These are phyloP conservation scores for Anorthoa munda DNA, from an alignment of 2,888 invertebrate genomes.

Conservation along the genomic window DNA sequence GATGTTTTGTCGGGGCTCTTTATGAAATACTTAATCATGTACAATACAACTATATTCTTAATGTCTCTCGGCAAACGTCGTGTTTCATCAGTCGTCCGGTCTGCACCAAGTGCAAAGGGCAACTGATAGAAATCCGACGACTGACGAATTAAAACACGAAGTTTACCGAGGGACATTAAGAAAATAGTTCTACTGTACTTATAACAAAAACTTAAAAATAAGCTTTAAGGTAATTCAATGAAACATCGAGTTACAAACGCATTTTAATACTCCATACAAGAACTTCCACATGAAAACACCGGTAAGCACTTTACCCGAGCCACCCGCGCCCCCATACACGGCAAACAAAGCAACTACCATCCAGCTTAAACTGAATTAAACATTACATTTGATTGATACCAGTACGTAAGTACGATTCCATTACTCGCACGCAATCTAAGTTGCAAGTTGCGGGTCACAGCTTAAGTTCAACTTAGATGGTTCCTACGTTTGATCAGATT, in stretches of 20 bases:
- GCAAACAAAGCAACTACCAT: conserved; percentile 30
- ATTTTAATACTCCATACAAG: background rate
- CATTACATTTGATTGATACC: conserved; percentile 62
- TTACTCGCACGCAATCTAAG: conserved; percentile 66
- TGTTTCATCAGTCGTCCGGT: no score
- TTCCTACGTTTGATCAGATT: conserved; percentile 60
- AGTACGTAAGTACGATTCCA: conserved; percentile 58
- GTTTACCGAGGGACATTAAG: no score
- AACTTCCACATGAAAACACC: conserved; percentile 4
- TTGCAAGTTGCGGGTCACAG: conserved; percentile 61
- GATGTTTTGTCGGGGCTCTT: no score
- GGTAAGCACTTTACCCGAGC: conserved; percentile 22
- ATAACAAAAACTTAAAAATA: no score
- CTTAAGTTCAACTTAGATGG: conserved; percentile 59
- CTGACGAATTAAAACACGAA: no score
- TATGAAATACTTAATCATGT: no score
- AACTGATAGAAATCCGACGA: no score
- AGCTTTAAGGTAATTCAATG: no score
- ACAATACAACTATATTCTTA: no score
- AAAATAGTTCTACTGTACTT: no score
- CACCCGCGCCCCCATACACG: background rate
- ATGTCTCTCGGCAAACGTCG: no score
- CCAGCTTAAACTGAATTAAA: conserved; percentile 64
- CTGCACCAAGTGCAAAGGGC: no score
- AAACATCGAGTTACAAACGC: background rate